A percentile compares a stretch with the other conserved stretches of the same genome.
Evolutionary conservation across 2,888 invertebrate genomes (phyloP).

Genomic region (Euplexia lucipara): DNA sequence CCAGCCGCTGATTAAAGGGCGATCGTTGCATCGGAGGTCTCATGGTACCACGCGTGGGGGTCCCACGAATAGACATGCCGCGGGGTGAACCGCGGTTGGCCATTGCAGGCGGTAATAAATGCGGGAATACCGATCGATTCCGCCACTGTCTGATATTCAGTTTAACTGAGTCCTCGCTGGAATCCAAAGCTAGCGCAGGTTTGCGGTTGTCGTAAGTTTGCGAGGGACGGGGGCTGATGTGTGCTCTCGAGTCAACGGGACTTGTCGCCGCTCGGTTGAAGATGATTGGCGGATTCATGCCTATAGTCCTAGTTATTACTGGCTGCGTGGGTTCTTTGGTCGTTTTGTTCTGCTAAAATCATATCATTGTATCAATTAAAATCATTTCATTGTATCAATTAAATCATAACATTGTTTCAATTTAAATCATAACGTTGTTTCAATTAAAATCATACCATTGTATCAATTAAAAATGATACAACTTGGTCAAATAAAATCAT

Average conservation of each 20-base stretch:
- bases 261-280: constrained; percentile 11
- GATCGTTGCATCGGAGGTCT: constrained; percentile 18
- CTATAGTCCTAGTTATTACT: constrained; percentile 66
- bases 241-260: neutral
- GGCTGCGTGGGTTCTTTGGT: constrained; percentile 53
- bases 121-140: constrained; percentile 42
- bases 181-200: constrained; percentile 1
- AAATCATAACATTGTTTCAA: too few species aligned
- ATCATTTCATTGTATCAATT: too few species aligned
- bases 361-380: constrained; percentile 12
- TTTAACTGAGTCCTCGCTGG: constrained; percentile 21
- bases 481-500: too few species aligned
- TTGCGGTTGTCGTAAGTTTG: constrained; percentile 7
- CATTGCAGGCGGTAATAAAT: constrained; percentile 11
- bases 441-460: too few species aligned
- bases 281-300: constrained; percentile 51
- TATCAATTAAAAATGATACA: too few species aligned
- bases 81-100: neutral
- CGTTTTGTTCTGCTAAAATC: constrained; percentile 55
- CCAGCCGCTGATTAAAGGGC: constrained; percentile 51
- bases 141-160: constrained; percentile 37
- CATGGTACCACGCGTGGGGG: neutral
- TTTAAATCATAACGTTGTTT: too few species aligned
- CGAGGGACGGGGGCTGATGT: constrained; percentile 7
- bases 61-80: constrained; percentile 1